phyloP scores from a whole-genome alignment of 2,888 invertebrate species.

The Eupithecia subfuscata region DNA sequence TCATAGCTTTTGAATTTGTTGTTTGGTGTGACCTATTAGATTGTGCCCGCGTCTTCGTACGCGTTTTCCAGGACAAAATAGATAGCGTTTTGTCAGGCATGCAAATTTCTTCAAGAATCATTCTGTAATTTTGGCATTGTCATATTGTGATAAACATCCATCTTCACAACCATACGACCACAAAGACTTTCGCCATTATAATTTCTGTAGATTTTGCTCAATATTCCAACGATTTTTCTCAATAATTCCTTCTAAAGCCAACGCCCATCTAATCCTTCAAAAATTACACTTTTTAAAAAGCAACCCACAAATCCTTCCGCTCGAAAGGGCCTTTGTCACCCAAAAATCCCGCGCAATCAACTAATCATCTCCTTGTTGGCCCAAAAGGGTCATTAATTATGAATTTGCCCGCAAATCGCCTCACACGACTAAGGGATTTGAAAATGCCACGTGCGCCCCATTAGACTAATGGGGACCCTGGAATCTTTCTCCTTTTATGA shows the following conservation, averaged over 20 bases:
- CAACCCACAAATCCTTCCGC: conserved; percentile 21
- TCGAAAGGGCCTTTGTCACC: conserved; percentile 35
- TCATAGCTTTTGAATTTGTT: no score
- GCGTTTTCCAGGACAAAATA: no score
- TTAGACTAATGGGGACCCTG: conserved; percentile 76
- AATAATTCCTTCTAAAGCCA: not conserved
- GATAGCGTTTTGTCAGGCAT: no score
- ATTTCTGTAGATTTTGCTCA: not conserved
- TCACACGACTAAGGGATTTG: conserved; percentile 79
- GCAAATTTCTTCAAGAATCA: no score
- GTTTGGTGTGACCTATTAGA: no score
- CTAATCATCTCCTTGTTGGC: conserved; percentile 72
- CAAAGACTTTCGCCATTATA: not conserved
- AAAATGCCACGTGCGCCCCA: conserved; percentile 77
- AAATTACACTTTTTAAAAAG: conserved; percentile 19
- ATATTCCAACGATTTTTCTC: not conserved
- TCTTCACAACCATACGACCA: not conserved
- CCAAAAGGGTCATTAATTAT: conserved; percentile 78
- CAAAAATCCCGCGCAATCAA: conserved; percentile 72
- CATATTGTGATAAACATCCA: not conserved
- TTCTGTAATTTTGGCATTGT: not conserved
- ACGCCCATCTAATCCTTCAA: not conserved
- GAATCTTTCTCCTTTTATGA: conserved; percentile 63
- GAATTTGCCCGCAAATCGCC: conserved; percentile 81
- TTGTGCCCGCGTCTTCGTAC: no score